phyloP scores from a whole-genome alignment of 2,888 invertebrate genomes.

The Drosophila nigritarsus region DNA sequence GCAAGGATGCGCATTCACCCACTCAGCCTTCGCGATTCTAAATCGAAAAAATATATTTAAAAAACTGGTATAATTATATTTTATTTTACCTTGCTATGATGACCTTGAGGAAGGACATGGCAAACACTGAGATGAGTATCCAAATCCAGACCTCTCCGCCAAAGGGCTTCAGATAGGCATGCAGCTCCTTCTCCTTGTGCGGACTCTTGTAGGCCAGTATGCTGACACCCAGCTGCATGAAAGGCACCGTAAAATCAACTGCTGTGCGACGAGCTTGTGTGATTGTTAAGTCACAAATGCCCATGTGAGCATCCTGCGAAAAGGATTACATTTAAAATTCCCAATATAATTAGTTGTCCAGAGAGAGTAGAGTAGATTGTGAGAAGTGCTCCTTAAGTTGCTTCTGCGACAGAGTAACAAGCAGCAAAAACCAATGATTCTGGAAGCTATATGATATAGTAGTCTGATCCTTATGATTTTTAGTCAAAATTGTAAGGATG shows the following conservation, averaged over 20 bases:
- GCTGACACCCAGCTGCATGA: slow-evolving; percentile 97
- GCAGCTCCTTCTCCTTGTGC: slow-evolving; percentile 90
- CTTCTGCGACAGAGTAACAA: background rate
- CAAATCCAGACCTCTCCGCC: slow-evolving; percentile 95
- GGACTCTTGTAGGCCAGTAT: slow-evolving; percentile 92
- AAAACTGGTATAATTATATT: background rate
- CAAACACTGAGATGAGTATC: slow-evolving; percentile 93
- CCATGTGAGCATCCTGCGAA: slow-evolving; percentile 95
- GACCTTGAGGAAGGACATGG: slow-evolving; percentile 92
- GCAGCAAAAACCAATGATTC: background rate
- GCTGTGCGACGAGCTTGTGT: slow-evolving; percentile 94
- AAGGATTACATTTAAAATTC: background rate
- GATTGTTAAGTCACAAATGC: slow-evolving; percentile 98
- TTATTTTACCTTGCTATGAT: slow-evolving; percentile 89
- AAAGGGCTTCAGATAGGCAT: slow-evolving; percentile 95
- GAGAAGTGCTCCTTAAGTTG: background rate
- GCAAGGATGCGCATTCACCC: slow-evolving; percentile 97
- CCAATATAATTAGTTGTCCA: background rate
- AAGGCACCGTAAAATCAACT: slow-evolving; percentile 98
- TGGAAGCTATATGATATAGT: background rate
- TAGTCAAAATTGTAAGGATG: background rate
- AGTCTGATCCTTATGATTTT: background rate
- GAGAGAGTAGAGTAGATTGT: background rate
- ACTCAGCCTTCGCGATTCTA: slow-evolving; percentile 93
- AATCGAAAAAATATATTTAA: background rate